These are phyloP conservation scores for Lateolabrax maculatus DNA, from an alignment of 2,797 vertebrate species.

Conservation along the genomic window DNA sequence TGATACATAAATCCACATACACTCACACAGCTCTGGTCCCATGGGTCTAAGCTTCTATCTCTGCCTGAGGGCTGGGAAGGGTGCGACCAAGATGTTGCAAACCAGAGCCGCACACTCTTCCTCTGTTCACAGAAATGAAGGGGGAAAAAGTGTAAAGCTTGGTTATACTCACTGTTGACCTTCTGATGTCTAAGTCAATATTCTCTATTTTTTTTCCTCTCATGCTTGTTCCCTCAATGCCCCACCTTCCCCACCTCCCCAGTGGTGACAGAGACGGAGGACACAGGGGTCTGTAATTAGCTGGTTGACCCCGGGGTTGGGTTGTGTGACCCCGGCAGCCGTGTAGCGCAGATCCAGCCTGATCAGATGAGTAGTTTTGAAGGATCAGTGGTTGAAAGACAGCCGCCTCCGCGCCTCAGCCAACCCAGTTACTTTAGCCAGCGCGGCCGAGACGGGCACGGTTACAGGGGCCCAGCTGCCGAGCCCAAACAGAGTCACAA, in stretches of 20 bases:
- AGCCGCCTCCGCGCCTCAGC: conserved; percentile 81
- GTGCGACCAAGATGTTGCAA: conserved; percentile 58
- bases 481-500: conserved; percentile 62
- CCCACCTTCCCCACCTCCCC: conserved; percentile 76
- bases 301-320: conserved; percentile 87
- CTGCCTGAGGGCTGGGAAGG: conserved; percentile 62
- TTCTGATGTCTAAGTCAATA: conserved; percentile 73
- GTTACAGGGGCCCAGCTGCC: conserved; percentile 91
- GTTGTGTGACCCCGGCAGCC: conserved; percentile 87
- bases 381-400: conserved; percentile 92
- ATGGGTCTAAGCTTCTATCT: conserved; percentile 60
- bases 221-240: conserved; percentile 36
- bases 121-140: conserved; percentile 41
- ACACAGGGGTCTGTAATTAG: conserved; percentile 86
- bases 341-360: conserved; percentile 85
- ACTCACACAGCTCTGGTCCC: conserved; percentile 52
- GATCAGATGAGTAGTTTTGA: conserved; percentile 92
- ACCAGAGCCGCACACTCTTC: conserved; percentile 55
- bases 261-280: conserved; percentile 79
- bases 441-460: conserved; percentile 74
- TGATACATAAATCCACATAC: conserved; percentile 63
- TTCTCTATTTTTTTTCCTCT: conserved; percentile 48
- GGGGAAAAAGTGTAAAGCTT: conserved; percentile 31
- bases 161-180: conserved; percentile 70
- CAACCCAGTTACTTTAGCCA: conserved; percentile 74